Conservation (phyloP, 2,888 invertebrate species). For the Pantelozetes paolii region DNA sequence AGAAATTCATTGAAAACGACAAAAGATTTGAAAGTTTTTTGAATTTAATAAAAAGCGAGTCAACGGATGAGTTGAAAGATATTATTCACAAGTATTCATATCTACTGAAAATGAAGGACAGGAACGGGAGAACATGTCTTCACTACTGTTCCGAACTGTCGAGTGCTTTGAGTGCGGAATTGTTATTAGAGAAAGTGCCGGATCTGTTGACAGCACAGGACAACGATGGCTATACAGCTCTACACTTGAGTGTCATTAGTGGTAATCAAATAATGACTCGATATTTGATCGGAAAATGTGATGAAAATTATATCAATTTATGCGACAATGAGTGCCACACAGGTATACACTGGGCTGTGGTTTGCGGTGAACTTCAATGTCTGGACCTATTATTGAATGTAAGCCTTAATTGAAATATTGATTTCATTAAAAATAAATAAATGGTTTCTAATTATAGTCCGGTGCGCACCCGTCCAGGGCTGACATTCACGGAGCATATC, state of each 20-base stretch:
- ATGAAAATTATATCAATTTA: constrained; percentile 58
- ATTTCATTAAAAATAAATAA: constrained; percentile 35
- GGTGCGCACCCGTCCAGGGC: constrained; percentile 82
- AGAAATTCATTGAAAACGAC: constrained; percentile 10
- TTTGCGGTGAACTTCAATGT: constrained; percentile 88
- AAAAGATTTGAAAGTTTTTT: background rate
- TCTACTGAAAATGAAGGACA: constrained; percentile 57
- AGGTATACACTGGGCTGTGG: constrained; percentile 96
- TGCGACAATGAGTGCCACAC: constrained; percentile 91
- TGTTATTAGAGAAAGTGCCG: constrained; percentile 73
- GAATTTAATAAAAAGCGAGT: background rate
- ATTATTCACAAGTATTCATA: constrained; percentile 3
- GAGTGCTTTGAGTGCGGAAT: constrained; percentile 64
- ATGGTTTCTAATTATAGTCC: constrained; percentile 17
- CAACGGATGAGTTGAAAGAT: constrained; percentile 21
- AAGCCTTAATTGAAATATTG: background rate
- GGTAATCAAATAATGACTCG: constrained; percentile 56
- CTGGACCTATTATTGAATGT: constrained; percentile 73
- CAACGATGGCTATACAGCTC: constrained; percentile 88
- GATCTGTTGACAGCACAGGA: constrained; percentile 76
- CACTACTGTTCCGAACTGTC: constrained; percentile 80
- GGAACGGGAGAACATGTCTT: constrained; percentile 76
- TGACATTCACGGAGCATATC: constrained; percentile 90
- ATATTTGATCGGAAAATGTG: constrained; percentile 19
- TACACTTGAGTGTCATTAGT: constrained; percentile 91